Conservation (phyloP, 1,140 invertebrate species). For the Lepidurus couesii region DNA sequence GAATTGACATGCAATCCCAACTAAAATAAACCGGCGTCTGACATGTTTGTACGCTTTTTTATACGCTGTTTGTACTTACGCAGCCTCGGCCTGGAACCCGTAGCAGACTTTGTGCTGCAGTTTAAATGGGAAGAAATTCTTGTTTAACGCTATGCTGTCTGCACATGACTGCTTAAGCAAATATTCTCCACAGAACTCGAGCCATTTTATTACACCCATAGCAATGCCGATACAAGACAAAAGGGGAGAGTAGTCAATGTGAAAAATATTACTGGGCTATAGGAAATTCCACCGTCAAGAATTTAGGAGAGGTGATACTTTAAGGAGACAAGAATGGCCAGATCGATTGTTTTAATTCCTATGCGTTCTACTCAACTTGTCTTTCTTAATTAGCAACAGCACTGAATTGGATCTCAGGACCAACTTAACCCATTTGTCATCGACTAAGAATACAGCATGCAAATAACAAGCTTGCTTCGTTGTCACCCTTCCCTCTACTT, state of each 20-base stretch:
- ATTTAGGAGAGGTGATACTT: too few species aligned
- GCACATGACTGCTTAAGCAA: neutral
- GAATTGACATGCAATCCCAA: neutral
- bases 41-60: neutral
- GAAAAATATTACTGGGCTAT: neutral
- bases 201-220: slow-evolving; percentile 22
- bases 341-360: too few species aligned
- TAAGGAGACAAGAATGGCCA: too few species aligned
- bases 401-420: too few species aligned
- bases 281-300: neutral
- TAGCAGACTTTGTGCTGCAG: too few species aligned
- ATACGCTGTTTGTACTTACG: too few species aligned
- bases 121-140: too few species aligned
- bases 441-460: neutral
- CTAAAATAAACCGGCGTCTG: neutral
- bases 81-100: too few species aligned
- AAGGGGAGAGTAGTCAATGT: slow-evolving; percentile 4
- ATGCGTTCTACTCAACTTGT: too few species aligned
- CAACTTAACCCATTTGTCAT: too few species aligned
- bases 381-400: too few species aligned
- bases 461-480: slow-evolving; percentile 8
- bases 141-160: too few species aligned
- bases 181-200: neutral
- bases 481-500: neutral
- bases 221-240: slow-evolving; percentile 10